These are phyloP conservation scores for Erpornis zantholeuca DNA, from an alignment of 2,113 vertebrate species.

Conservation along the genomic window DNA sequence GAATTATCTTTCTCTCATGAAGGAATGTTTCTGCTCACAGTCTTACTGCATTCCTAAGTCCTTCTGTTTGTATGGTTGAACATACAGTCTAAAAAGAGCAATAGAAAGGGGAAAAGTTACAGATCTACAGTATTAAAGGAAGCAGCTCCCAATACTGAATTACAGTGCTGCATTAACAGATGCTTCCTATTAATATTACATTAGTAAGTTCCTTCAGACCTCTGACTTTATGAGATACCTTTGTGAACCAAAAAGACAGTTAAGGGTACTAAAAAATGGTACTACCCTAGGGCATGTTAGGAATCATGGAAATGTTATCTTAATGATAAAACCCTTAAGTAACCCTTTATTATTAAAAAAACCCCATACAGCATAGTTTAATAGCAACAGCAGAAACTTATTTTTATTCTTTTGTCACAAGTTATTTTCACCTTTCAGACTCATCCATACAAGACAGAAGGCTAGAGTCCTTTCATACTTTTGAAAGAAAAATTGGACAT, in stretches of 20 bases:
- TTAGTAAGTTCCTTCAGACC: not conserved
- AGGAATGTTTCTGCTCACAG: not conserved
- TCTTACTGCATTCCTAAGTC: not conserved
- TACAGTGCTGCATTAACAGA: not conserved
- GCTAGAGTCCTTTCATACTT: not conserved
- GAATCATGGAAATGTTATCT: not conserved
- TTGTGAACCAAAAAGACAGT: not conserved
- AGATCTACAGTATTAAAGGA: not conserved
- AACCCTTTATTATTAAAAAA: not conserved
- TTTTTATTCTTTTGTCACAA: slow-evolving; percentile 23
- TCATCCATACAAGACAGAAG: not conserved
- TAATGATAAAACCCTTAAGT: not conserved
- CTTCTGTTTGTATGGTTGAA: not conserved
- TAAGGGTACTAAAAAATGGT: not conserved
- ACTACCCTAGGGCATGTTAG: not conserved
- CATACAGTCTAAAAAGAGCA: not conserved
- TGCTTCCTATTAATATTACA: not conserved
- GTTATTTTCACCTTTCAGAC: slow-evolving; percentile 14
- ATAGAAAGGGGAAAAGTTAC: not conserved
- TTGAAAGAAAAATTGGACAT: not conserved
- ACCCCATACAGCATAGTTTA: not conserved
- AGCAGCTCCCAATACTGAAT: not conserved
- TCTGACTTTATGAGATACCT: not conserved
- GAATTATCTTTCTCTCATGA: not conserved
- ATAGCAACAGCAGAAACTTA: not conserved